Evolutionary conservation across 2,888 invertebrate genomes (phyloP).

Genomic region (Eledona agricola): DNA sequence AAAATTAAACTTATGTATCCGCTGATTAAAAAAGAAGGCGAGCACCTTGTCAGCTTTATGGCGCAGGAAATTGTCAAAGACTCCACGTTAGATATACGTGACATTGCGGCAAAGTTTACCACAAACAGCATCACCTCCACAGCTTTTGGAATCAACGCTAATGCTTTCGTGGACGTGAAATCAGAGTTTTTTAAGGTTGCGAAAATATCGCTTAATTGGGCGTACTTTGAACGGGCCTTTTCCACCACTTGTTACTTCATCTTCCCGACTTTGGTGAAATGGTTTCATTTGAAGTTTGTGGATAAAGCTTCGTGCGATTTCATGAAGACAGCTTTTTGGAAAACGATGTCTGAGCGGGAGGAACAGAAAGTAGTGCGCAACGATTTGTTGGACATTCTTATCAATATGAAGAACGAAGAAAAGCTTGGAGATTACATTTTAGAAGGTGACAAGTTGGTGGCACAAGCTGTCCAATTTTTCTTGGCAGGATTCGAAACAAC

Average conservation of each 20-base stretch:
- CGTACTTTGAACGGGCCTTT: background rate
- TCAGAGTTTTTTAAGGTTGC: background rate
- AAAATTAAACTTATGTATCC: constrained; percentile 66
- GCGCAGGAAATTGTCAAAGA: background rate
- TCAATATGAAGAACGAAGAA: constrained; percentile 16
- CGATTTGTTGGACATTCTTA: background rate
- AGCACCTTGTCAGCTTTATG: constrained; percentile 43
- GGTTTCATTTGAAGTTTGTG: background rate
- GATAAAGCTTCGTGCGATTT: background rate
- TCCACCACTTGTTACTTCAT: constrained; percentile 1
- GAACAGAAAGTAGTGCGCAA: background rate
- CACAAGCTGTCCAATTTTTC: constrained; percentile 63
- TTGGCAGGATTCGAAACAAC: constrained; percentile 65
- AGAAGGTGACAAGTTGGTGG: constrained; percentile 52
- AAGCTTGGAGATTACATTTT: constrained; percentile 8
- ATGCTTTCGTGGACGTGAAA: constrained; percentile 54
- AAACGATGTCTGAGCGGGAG: background rate
- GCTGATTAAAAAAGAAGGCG: constrained; percentile 58
- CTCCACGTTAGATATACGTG: constrained; percentile 49
- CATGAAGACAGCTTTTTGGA: background rate
- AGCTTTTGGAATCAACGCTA: constrained; percentile 61
- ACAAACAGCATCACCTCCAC: constrained; percentile 62
- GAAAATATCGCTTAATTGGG: background rate
- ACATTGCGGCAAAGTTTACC: constrained; percentile 57
- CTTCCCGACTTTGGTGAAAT: background rate